These are phyloP conservation scores for Nymphalis io DNA, from an alignment of 1,140 invertebrate genomes.

Conservation along the genomic window DNA sequence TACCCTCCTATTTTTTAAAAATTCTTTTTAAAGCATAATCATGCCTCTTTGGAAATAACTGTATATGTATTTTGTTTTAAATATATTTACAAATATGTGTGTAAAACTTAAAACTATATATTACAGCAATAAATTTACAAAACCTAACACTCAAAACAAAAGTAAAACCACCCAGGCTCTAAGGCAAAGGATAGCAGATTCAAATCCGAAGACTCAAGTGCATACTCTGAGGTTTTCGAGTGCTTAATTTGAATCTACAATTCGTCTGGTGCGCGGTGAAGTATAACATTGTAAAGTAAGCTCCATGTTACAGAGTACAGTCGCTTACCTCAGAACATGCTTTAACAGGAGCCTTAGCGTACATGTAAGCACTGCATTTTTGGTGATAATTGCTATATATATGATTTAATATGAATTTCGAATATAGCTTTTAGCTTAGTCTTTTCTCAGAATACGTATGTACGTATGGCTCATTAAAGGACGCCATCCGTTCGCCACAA, in stretches of 20 bases:
- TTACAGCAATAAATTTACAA: neutral
- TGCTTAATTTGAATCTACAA: conserved; percentile 8
- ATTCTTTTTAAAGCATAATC: too few relatives aligned
- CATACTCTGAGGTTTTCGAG: conserved; percentile 1
- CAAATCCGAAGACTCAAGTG: neutral
- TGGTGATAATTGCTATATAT: too few relatives aligned
- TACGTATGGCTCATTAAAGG: too few relatives aligned
- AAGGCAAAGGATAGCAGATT: neutral
- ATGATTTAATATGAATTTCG: too few relatives aligned
- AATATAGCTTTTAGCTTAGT: too few relatives aligned
- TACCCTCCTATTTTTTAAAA: too few relatives aligned
- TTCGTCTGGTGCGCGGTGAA: neutral
- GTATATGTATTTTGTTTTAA: too few relatives aligned
- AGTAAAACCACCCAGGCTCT: neutral
- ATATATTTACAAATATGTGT: too few relatives aligned
- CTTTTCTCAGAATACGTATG: too few relatives aligned
- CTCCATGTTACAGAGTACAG: neutral
- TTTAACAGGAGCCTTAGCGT: neutral
- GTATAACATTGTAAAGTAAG: neutral
- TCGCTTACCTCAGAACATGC: neutral
- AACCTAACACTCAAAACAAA: neutral
- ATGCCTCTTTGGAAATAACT: too few relatives aligned
- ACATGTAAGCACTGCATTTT: neutral
- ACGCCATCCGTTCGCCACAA: too few relatives aligned
- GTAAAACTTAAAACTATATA: too few relatives aligned